Conservation (phyloP, 2,888 invertebrate species). For the Thereva nobilitata region DNA sequence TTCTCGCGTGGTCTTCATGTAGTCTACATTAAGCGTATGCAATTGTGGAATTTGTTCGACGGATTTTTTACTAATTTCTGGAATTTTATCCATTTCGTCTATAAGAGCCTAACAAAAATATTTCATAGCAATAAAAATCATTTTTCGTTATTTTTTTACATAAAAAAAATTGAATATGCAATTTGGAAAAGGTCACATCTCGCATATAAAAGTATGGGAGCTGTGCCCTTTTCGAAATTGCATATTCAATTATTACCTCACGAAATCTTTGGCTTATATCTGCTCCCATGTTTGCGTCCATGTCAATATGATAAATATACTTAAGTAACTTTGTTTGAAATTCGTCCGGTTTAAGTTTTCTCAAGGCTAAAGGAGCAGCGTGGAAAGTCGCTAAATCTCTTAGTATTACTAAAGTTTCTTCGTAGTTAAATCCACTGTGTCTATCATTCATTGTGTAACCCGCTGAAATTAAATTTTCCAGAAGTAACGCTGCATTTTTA, state of each 20-base stretch:
- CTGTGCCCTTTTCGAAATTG: too few species aligned
- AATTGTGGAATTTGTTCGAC: constrained; percentile 45
- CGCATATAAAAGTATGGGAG: too few species aligned
- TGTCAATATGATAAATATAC: constrained; percentile 50
- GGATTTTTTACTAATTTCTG: constrained; percentile 36
- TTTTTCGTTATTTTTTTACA: too few species aligned
- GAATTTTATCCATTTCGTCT: constrained; percentile 40
- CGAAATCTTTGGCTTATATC: constrained; percentile 24
- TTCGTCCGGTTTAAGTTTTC: constrained; percentile 57
- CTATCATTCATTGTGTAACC: constrained; percentile 62
- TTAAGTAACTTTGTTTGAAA: constrained; percentile 58
- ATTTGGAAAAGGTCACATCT: too few species aligned
- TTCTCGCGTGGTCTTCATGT: constrained; percentile 45
- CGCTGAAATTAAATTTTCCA: constrained; percentile 62
- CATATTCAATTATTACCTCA: too few species aligned
- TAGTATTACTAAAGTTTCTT: constrained; percentile 59
- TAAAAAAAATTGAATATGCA: too few species aligned
- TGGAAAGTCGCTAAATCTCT: constrained; percentile 63
- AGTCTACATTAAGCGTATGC: constrained; percentile 43
- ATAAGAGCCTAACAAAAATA: constrained; percentile 25
- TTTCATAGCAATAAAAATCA: not conserved
- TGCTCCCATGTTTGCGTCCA: constrained; percentile 42
- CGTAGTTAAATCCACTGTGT: constrained; percentile 60
- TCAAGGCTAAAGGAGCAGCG: constrained; percentile 63
- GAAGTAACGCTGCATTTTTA: constrained; percentile 62